Evolutionary conservation across 2,113 vertebrate species (phyloP), one percentile per base, ranked within the genome.

Genomic region (Recurvirostra avosetta): DNA sequence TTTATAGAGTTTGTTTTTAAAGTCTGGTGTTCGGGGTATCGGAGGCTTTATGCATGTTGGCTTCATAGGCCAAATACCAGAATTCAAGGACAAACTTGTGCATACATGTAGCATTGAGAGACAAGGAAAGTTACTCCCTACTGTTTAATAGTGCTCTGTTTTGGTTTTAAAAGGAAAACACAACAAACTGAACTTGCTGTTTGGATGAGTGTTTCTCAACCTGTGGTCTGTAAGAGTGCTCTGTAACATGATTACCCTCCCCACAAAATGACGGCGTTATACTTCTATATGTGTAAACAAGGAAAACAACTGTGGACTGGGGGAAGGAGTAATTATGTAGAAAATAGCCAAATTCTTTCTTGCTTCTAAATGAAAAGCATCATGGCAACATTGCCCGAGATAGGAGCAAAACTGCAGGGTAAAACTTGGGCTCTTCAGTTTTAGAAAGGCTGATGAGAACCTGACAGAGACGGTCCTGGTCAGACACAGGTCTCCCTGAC

Each of bases 11-110:
- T 97, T 96, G 89, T 92, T 95, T 97, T 96, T 88, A 40, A 91
- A 94, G 74, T 73, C 29, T 92, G 49, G 47, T 0, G 0, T 92
- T 97, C 21, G 36, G 86, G 32, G 12, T 93, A 77, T 91, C 0
- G 0, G 58, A 92, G 86, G 66, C 22, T 92, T 95, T 87, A 59
- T 82, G 58, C 62, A 9, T 92, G 38, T 95, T 90, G 81, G 86
- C 74, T 94, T 92, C 70, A 36, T 55, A 94, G 96, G 81, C 81
- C 53, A 85, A 91, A 91, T 96, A 94, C 74, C 66, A 91, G 77
- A 91, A 95, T 74, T 94, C 50, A 82, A 95, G 92, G 97, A 94
- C 87, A 90, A 95, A 96, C 91, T 91, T 96, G 94, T 95, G 77
- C 61, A 67, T 91, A 84, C 96, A 94, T 71, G 95, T 90, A 97